phyloP scores from a whole-genome alignment of 2,797 vertebrate species.

The Parauchenoglanis ngamensis region DNA sequence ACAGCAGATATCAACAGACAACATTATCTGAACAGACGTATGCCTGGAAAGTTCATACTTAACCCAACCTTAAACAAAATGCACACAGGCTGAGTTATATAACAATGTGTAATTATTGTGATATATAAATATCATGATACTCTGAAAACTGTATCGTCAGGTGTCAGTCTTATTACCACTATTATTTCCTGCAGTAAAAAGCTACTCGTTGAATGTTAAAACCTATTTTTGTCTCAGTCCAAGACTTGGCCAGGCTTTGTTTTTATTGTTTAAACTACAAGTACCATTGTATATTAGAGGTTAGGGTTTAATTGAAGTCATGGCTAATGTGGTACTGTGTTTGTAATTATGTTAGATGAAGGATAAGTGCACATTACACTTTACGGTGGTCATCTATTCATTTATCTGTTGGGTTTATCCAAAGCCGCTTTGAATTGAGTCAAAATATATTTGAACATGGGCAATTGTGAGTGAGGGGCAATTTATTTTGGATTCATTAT shows the following conservation, averaged over 20 bases:
- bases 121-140: neutral
- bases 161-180: neutral
- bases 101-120: neutral
- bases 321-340: neutral
- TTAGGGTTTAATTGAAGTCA: neutral
- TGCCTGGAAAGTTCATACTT: neutral
- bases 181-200: neutral
- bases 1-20: neutral
- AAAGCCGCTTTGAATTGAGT: neutral
- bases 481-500: neutral
- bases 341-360: neutral
- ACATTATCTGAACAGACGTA: neutral
- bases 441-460: neutral
- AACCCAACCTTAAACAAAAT: neutral
- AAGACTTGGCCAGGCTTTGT: neutral
- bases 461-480: neutral
- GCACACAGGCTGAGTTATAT: neutral
- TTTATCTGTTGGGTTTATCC: neutral
- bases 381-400: neutral
- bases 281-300: neutral
- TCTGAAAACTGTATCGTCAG: neutral
- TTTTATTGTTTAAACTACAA: neutral
- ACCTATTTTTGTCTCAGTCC: neutral
- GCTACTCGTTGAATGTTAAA: neutral
- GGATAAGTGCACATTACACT: neutral